These are phyloP conservation scores for Lumbricus terrestris DNA, from an alignment of 2,888 invertebrate species.

Conservation along the genomic window DNA sequence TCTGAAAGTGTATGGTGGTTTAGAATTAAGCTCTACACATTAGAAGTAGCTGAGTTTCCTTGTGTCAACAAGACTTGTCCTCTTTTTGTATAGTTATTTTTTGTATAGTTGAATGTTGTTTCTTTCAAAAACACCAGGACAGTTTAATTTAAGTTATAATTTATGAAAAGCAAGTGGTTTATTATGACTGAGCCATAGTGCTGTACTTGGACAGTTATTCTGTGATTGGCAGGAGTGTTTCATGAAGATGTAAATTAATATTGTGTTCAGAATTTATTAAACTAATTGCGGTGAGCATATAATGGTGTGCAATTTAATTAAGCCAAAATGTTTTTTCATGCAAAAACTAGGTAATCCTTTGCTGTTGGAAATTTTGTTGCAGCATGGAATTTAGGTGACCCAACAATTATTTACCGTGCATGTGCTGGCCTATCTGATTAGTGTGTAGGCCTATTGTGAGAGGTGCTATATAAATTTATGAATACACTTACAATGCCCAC, in stretches of 20 bases:
- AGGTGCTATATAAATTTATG: no score
- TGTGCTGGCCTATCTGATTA: no score
- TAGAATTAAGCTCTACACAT: neutral
- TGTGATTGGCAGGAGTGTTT: neutral
- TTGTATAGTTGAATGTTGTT: no score
- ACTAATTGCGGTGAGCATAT: neutral
- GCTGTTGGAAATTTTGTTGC: neutral
- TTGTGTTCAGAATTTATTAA: neutral
- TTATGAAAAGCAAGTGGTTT: neutral
- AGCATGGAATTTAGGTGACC: no score
- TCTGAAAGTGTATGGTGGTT: neutral
- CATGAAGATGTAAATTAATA: neutral
- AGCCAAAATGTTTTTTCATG: neutral
- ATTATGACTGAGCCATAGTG: neutral
- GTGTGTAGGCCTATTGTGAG: no score
- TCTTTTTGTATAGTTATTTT: no score
- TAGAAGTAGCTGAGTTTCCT: neutral
- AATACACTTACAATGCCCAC: no score
- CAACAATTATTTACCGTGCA: no score
- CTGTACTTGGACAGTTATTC: neutral
- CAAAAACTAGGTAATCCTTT: neutral
- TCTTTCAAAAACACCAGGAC: no score
- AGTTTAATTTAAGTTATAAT: neutral
- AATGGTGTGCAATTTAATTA: neutral
- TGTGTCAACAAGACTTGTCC: no score